Percentiles rank a stretch among this genome's conserved stretches.
Conservation (phyloP, 2,888 invertebrate genomes). For the Metalampra italica region DNA sequence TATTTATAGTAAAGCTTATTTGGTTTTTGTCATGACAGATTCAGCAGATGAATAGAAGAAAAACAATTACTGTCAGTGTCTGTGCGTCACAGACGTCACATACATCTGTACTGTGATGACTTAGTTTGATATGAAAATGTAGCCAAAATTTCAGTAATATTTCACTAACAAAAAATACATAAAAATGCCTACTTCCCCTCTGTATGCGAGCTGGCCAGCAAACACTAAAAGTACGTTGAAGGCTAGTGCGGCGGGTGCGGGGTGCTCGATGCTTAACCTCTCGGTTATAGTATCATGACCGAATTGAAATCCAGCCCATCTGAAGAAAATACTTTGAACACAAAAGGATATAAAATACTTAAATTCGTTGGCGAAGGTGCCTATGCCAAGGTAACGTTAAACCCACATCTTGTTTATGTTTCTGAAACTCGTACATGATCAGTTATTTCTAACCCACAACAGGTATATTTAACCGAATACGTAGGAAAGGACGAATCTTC, state of each 20-base stretch:
- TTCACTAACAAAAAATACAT: constrained; percentile 27
- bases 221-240: constrained; percentile 27
- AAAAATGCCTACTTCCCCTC: constrained; percentile 54
- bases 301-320: constrained; percentile 63
- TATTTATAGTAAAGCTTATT: too few relatives aligned
- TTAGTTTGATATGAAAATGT: constrained; percentile 5
- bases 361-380: constrained; percentile 87
- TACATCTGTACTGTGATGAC: neutral
- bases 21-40: neutral
- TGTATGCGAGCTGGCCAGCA: constrained; percentile 32
- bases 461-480: constrained; percentile 68
- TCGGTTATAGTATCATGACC: constrained; percentile 59
- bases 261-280: constrained; percentile 34
- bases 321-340: constrained; percentile 66
- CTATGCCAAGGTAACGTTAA: constrained; percentile 82
- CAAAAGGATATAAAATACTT: constrained; percentile 80
- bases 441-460: constrained; percentile 13
- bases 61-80: neutral
- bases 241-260: constrained; percentile 24
- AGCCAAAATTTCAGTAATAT: constrained; percentile 42
- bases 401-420: constrained; percentile 1
- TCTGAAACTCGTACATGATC: neutral
- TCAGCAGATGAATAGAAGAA: neutral
- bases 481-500: constrained; percentile 39
- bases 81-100: neutral